These are phyloP conservation scores for Acronicta alni DNA, from an alignment of 2,888 invertebrate genomes.

Conservation along the genomic window DNA sequence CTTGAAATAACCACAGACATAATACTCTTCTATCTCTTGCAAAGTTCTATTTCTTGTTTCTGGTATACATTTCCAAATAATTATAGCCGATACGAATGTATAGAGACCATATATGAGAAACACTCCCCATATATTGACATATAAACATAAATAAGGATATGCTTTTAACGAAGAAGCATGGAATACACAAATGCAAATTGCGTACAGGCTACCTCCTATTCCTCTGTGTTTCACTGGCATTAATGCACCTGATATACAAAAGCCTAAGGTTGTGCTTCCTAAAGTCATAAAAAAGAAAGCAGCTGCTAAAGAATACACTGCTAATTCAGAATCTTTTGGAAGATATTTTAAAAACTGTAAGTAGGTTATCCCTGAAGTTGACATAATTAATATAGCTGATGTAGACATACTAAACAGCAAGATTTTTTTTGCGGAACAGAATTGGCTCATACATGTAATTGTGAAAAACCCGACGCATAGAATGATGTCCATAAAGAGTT, in stretches of 20 bases:
- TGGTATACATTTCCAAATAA: too few species aligned
- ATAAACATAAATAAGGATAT: too few species aligned
- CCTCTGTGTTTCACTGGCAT: constrained; percentile 56
- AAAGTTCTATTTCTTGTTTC: too few species aligned
- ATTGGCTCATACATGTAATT: not conserved
- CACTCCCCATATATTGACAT: too few species aligned
- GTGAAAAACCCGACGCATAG: not conserved
- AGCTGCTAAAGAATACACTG: constrained; percentile 27
- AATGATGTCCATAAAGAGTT: not conserved
- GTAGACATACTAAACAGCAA: not conserved
- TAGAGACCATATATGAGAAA: too few species aligned
- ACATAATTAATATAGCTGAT: not conserved
- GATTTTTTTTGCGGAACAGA: not conserved
- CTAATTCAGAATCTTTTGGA: constrained; percentile 10
- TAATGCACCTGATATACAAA: constrained; percentile 41
- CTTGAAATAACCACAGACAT: constrained; percentile 37
- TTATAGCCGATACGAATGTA: too few species aligned
- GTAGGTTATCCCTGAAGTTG: not conserved
- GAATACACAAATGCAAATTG: constrained; percentile 34
- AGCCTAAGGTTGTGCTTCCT: constrained; percentile 34
- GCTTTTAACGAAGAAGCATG: constrained; percentile 35
- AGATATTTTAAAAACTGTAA: constrained; percentile 4
- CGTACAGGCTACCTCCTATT: constrained; percentile 42
- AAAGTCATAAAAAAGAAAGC: constrained; percentile 23
- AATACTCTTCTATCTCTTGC: too few species aligned